These are phyloP conservation scores for Coilia nasus DNA, from an alignment of 2,797 vertebrate genomes.

Conservation along the genomic window DNA sequence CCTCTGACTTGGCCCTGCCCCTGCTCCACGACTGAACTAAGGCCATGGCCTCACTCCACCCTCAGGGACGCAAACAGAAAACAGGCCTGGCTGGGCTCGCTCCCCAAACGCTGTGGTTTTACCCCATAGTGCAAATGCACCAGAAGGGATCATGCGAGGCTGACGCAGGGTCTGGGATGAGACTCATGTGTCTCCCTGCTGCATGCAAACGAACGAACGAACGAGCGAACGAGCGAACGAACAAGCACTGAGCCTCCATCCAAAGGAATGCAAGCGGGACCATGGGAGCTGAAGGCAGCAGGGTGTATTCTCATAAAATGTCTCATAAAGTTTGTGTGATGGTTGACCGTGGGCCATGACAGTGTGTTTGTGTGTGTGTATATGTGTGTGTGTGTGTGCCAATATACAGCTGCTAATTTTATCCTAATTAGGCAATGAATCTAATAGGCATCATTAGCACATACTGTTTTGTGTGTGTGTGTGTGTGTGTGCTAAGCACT, in stretches of 20 bases:
- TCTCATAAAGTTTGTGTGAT: neutral
- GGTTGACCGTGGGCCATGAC: neutral
- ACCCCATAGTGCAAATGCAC: too few relatives aligned
- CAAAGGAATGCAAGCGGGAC: neutral
- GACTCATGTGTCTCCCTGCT: neutral
- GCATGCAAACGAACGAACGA: too few relatives aligned
- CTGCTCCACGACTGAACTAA: too few relatives aligned
- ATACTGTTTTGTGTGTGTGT: constrained; percentile 4
- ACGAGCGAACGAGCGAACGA: too few relatives aligned
- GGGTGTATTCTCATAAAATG: neutral
- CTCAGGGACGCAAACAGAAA: too few relatives aligned
- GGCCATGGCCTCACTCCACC: too few relatives aligned
- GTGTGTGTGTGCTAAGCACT: neutral
- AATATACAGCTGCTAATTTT: constrained; percentile 10
- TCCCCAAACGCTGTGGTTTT: neutral
- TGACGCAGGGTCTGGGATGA: neutral
- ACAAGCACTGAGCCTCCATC: neutral
- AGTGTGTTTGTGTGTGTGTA: neutral
- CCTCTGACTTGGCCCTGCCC: too few relatives aligned
- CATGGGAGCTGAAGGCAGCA: neutral
- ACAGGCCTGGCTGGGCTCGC: too few relatives aligned
- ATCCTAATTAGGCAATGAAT: constrained; percentile 18
- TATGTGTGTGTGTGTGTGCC: constrained; percentile 17
- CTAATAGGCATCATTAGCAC: constrained; percentile 4
- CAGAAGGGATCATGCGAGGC: neutral